Evolutionary conservation across 2,113 vertebrate genomes (phyloP), one percentile per base, ranked within the genome.

Genomic region (Crotalus horridus): DNA sequence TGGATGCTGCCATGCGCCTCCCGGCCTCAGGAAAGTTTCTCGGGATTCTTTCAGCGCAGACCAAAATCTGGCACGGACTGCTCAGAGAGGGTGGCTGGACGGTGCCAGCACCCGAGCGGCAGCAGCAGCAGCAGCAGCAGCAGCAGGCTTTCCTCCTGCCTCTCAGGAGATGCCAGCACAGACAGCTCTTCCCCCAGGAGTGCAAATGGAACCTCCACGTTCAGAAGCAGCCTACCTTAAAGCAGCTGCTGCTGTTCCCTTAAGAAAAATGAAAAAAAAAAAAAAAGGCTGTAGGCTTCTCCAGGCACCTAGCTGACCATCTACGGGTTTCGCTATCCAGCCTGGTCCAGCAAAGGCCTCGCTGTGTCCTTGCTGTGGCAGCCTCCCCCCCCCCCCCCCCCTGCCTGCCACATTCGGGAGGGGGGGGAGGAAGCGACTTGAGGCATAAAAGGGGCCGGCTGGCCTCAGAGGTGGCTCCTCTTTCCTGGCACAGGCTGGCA

Each of bases 61-160:
- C 95, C 95, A 97, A 98, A 98, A 97, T 96, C 96, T 92, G 98
- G 97, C 96, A 92, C 97, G 97, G 98, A 98, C 61, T 98, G 3
- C 1, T 46, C 0, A 11, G 39, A 48, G 15, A 3, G 0, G 0
- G 91, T 6, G 6, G 23, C 53, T 13, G 26, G 51, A 7, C 2
- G 15, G 33, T 10, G 69, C 33, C 69, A 8, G 69, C 1, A 2
- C 33, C 33, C 33, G 15, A 33, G n/a, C 6, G 6, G 46, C 46
- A 0, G 46, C 59, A 3, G 64, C 29, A 0, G 61, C 10, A 29
- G 26, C 1, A 6, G 12, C 46, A 64, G 64, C n/a, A 0, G 61
- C 10, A 29, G 26, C 1, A 6, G 12, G n/a, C 12, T n/a, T 69
- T 6, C 64, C 29, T 69, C 64, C 64, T 33, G 26, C 26, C 24